Evolutionary conservation across 2,797 vertebrate species (phyloP).

Genomic region (Peromyscus attwateri): DNA sequence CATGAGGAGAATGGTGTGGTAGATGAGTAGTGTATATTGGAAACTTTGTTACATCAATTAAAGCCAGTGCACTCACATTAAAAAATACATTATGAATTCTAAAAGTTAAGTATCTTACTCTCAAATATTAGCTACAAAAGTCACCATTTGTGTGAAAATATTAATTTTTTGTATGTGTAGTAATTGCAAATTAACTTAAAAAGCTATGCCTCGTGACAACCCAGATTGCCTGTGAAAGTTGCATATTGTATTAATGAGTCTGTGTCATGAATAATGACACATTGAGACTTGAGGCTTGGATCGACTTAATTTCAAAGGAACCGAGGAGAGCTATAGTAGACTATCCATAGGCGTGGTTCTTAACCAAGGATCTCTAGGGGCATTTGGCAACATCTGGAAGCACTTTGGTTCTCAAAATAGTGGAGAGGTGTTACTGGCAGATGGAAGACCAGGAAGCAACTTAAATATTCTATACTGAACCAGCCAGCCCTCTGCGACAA

Average conservation of each 20-base stretch:
- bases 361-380: background rate
- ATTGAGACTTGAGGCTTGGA: background rate
- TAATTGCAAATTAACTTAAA: background rate
- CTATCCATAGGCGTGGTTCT: background rate
- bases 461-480: constrained; percentile 29
- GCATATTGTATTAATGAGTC: background rate
- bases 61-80: constrained; percentile 52
- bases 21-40: background rate
- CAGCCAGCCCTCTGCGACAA: background rate
- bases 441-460: constrained; percentile 31
- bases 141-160: background rate
- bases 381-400: background rate
- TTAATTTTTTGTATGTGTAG: background rate
- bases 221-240: background rate
- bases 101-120: background rate
- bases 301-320: constrained; percentile 48
- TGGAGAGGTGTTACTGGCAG: constrained; percentile 7
- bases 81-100: constrained; percentile 15
- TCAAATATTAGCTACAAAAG: background rate
- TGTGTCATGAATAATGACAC: background rate
- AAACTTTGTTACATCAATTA: constrained; percentile 61
- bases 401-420: constrained; percentile 28
- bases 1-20: background rate
- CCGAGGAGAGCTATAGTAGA: background rate
- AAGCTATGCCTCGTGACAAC: background rate